phyloP scores from a whole-genome alignment of 2,797 vertebrate species.

The Acanthurus leucopareius region DNA sequence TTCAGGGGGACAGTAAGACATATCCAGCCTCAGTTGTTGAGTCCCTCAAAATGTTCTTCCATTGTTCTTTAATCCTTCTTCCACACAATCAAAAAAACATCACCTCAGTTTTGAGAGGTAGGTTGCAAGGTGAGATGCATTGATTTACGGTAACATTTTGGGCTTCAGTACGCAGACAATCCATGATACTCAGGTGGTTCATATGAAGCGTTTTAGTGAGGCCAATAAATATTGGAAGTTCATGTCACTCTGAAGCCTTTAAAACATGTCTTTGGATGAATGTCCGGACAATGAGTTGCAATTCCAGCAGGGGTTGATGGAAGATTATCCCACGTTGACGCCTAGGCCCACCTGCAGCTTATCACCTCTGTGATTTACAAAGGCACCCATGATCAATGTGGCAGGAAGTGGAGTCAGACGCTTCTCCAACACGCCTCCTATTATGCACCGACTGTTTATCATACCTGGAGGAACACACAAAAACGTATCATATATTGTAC shows the following conservation, averaged over 20 bases:
- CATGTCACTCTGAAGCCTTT: constrained; percentile 6
- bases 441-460: constrained; percentile 95
- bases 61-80: constrained; percentile 20
- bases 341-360: constrained; percentile 91
- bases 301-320: constrained; percentile 19
- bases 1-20: constrained; percentile 26
- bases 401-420: constrained; percentile 92
- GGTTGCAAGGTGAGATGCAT: constrained; percentile 46
- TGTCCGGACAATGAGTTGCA: constrained; percentile 26
- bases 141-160: constrained; percentile 32
- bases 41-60: constrained; percentile 4
- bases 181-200: constrained; percentile 1
- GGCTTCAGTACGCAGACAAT: constrained; percentile 22
- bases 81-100: constrained; percentile 37
- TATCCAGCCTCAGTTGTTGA: constrained; percentile 19
- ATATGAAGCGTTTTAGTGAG: constrained; percentile 21
- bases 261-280: constrained; percentile 45
- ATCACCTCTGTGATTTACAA: constrained; percentile 95
- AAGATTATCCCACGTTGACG: constrained; percentile 82
- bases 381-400: constrained; percentile 95
- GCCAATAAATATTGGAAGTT: constrained; percentile 18
- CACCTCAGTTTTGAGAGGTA: constrained; percentile 67
- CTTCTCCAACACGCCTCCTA: constrained; percentile 95
- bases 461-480: constrained; percentile 83
- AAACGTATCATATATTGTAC: background rate